Percentiles rank a stretch among this genome's conserved stretches.
These are phyloP conservation scores for Goniozus legneri DNA, from an alignment of 1,140 invertebrate species.

Conservation along the genomic window DNA sequence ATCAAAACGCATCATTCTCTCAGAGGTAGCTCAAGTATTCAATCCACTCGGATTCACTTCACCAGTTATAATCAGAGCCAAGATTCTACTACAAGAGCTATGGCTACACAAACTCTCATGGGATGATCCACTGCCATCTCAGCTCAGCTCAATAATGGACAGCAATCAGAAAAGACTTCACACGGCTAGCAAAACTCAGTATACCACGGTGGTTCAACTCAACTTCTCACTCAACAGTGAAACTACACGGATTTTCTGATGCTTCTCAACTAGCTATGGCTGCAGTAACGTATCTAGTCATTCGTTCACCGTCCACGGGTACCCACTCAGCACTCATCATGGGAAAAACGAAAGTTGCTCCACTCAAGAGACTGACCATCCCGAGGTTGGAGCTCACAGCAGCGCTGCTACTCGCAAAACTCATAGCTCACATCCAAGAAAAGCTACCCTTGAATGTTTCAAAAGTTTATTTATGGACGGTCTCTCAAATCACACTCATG, in stretches of 20 bases:
- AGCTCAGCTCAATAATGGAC: constrained; percentile 2
- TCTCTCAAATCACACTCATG: constrained; percentile 18
- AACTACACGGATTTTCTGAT: constrained; percentile 29
- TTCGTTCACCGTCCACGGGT: neutral
- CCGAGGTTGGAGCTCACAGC: too few relatives aligned
- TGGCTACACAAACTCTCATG: constrained; percentile 20
- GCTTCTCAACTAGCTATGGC: constrained; percentile 22
- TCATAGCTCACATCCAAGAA: constrained; percentile 9
- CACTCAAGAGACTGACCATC: constrained; percentile 17
- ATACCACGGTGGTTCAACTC: constrained; percentile 19
- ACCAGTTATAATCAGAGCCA: constrained; percentile 12
- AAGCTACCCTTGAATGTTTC: neutral
- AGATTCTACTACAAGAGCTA: constrained; percentile 19
- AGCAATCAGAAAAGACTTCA: constrained; percentile 6
- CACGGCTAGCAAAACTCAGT: constrained; percentile 11
- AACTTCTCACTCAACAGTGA: neutral
- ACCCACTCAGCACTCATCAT: neutral
- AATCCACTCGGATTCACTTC: constrained; percentile 8
- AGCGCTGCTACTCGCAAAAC: too few relatives aligned
- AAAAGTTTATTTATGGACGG: constrained; percentile 1
- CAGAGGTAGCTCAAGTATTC: constrained; percentile 4
- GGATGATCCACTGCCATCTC: constrained; percentile 14
- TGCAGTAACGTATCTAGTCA: constrained; percentile 18
- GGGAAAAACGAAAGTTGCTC: constrained; percentile 20
- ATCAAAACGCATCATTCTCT: neutral